Percentiles rank a stretch among this genome's conserved stretches.
These are phyloP conservation scores for Centroberyx gerrardi DNA, from an alignment of 2,797 vertebrate genomes.

Conservation along the genomic window DNA sequence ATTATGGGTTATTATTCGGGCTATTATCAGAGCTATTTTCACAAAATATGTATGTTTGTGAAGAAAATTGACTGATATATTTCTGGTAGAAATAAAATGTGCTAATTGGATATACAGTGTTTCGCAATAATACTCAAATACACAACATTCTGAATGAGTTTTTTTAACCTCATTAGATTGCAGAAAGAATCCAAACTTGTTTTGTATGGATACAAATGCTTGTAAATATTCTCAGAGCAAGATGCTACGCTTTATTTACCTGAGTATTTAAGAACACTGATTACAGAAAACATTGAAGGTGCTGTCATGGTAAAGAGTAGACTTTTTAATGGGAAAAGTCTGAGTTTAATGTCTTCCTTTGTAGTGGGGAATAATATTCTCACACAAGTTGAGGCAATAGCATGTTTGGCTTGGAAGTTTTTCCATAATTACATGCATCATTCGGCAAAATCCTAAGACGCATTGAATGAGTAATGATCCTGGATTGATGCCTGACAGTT, in stretches of 20 bases:
- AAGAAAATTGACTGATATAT: too few species aligned
- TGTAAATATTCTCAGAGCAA: too few species aligned
- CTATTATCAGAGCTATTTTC: too few species aligned
- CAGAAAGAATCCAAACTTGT: neutral
- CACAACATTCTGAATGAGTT: neutral
- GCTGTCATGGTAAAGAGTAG: neutral
- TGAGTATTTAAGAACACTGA: neutral
- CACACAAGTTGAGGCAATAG: conserved; percentile 30
- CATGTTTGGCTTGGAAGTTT: conserved; percentile 56
- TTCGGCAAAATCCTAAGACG: conserved; percentile 16
- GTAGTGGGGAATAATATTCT: conserved; percentile 34
- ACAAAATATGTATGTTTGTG: too few species aligned
- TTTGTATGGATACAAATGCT: neutral
- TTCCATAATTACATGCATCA: conserved; percentile 21
- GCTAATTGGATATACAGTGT: neutral
- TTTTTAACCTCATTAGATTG: neutral
- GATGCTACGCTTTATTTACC: too few species aligned
- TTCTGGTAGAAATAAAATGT: too few species aligned
- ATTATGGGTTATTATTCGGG: too few species aligned
- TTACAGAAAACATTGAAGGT: neutral
- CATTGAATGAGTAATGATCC: conserved; percentile 27
- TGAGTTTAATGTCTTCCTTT: conserved; percentile 17
- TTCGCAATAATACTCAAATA: neutral
- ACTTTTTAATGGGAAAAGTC: neutral
- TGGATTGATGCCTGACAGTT: conserved; percentile 27